Evolutionary conservation across 2,113 vertebrate genomes (phyloP).

Genomic region (Paramisgurnus dabryanus): DNA sequence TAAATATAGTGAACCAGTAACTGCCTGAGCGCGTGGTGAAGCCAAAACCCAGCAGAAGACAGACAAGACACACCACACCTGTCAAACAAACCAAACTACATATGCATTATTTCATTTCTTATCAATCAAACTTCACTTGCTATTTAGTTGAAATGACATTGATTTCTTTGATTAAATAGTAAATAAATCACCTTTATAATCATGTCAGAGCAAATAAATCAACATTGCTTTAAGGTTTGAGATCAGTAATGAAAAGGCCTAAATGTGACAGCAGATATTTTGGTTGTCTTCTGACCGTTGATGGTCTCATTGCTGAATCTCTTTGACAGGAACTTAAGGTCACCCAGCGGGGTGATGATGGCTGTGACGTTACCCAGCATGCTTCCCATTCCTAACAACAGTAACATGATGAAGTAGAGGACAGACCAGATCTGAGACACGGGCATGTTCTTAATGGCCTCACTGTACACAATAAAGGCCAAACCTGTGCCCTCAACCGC

Average conservation of each 20-base stretch:
- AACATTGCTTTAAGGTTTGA: too few relatives aligned
- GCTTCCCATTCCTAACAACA: slow-evolving; percentile 91
- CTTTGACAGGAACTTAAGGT: slow-evolving; percentile 74
- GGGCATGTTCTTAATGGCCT: slow-evolving; percentile 94
- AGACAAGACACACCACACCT: slow-evolving; percentile 85
- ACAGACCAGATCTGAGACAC: slow-evolving; percentile 90
- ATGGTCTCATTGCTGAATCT: slow-evolving; percentile 79
- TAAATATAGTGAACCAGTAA: slow-evolving; percentile 96
- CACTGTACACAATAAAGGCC: slow-evolving; percentile 92
- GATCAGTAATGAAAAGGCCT: too few relatives aligned
- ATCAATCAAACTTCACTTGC: too few relatives aligned
- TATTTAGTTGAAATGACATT: too few relatives aligned
- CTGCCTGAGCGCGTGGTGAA: slow-evolving; percentile 88
- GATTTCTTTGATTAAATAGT: too few relatives aligned
- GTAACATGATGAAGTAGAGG: slow-evolving; percentile 90
- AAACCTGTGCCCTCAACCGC: slow-evolving; percentile 90
- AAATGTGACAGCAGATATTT: too few relatives aligned
- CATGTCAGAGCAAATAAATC: too few relatives aligned
- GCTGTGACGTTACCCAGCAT: slow-evolving; percentile 91
- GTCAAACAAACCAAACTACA: slow-evolving; percentile 12
- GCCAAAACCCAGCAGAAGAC: slow-evolving; percentile 79
- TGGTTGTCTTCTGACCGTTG: slow-evolving; percentile 75
- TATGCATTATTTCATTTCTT: too few relatives aligned
- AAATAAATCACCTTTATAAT: too few relatives aligned
- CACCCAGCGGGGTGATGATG: slow-evolving; percentile 86